A percentile compares a stretch with the other conserved stretches of the same genome.
These are phyloP conservation scores for Zophobas atratus DNA, from an alignment of 1,140 invertebrate genomes.

Conservation along the genomic window DNA sequence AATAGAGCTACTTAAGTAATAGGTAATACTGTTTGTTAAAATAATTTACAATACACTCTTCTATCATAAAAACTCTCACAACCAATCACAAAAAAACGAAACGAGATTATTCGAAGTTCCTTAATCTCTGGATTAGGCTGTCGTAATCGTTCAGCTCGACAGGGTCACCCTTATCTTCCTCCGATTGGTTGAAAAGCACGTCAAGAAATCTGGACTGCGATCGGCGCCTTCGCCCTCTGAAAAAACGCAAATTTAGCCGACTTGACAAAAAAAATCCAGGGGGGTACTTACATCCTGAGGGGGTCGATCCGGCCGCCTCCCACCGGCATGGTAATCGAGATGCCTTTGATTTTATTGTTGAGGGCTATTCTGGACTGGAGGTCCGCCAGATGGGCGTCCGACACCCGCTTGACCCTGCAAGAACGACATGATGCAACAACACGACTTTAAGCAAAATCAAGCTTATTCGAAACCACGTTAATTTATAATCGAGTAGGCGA, in stretches of 20 bases:
- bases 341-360: slow-evolving; percentile 54
- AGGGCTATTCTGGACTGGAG: slow-evolving; percentile 53
- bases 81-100: slow-evolving; percentile 12
- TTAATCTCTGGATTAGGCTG: slow-evolving; percentile 40
- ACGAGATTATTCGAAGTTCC: slow-evolving; percentile 16
- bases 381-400: slow-evolving; percentile 56
- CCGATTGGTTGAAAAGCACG: slow-evolving; percentile 58
- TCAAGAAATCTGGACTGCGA: slow-evolving; percentile 57
- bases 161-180: slow-evolving; percentile 58
- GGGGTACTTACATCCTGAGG: slow-evolving; percentile 53
- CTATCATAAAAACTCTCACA: slow-evolving; percentile 3
- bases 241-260: slow-evolving; percentile 47
- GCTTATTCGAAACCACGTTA: no score
- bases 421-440: slow-evolving; percentile 35
- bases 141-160: slow-evolving; percentile 44
- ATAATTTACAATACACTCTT: neutral
- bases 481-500: neutral
- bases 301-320: slow-evolving; percentile 53
- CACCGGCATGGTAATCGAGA: slow-evolving; percentile 56
- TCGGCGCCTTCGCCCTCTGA: slow-evolving; percentile 56
- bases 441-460: neutral
- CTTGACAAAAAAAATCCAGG: neutral
- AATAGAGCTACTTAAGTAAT: slow-evolving; percentile 14
- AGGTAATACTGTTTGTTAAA: slow-evolving; percentile 31
- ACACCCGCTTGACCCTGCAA: slow-evolving; percentile 58